Conservation (phyloP, 2,888 invertebrate species). For the Pristionchus fissidentatus region DNA sequence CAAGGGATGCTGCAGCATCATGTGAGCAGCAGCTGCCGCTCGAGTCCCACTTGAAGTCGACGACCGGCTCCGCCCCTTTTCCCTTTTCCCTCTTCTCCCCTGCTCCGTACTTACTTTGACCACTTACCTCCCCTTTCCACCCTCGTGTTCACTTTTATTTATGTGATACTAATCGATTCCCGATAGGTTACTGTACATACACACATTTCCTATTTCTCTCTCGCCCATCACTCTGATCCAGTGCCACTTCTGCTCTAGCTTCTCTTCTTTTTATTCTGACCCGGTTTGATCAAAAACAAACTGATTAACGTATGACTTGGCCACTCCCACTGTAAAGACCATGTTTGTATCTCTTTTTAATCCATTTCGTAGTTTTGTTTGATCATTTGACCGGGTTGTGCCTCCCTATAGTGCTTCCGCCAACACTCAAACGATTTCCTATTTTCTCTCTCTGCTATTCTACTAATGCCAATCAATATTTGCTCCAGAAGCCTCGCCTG, state of each 20-base stretch:
- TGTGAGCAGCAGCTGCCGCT: constrained; percentile 53
- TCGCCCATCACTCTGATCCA: constrained; percentile 11
- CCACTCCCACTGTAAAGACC: too few species aligned
- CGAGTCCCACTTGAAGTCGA: background rate
- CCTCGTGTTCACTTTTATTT: constrained; percentile 12
- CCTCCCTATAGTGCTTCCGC: constrained; percentile 4
- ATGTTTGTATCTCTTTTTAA: background rate
- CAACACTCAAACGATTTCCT: background rate
- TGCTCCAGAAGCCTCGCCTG: background rate
- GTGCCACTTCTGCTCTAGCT: constrained; percentile 26
- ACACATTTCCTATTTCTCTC: background rate
- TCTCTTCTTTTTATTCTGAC: background rate
- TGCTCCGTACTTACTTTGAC: background rate
- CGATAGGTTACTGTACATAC: background rate
- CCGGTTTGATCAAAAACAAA: background rate
- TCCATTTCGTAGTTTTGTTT: background rate
- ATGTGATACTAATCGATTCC: constrained; percentile 4
- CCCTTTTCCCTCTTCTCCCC: background rate
- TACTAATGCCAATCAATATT: constrained; percentile 7
- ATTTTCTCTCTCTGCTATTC: too few species aligned
- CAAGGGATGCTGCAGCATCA: constrained; percentile 62
- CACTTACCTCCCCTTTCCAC: background rate
- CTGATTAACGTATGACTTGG: background rate
- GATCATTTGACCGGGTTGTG: background rate
- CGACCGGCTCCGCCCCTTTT: background rate